These are phyloP conservation scores for Aptenodytes patagonicus DNA, from an alignment of 2,113 vertebrate species.

Conservation along the genomic window DNA sequence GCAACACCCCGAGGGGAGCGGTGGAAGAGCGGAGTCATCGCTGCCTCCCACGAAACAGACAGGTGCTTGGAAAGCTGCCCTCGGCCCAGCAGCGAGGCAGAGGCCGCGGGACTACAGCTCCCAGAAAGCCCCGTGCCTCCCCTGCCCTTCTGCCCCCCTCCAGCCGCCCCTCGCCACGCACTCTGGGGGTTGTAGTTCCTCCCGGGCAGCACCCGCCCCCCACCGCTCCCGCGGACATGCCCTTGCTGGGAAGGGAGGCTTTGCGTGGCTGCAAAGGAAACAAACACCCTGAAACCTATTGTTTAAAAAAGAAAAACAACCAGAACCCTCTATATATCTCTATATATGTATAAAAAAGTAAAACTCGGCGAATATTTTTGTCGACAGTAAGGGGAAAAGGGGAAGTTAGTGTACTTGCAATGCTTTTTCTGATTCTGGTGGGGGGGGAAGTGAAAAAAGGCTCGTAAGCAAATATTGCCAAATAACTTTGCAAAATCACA, in stretches of 20 bases:
- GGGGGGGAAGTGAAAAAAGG: background rate
- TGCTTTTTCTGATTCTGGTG: background rate
- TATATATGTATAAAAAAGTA: background rate
- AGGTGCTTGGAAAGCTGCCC: background rate
- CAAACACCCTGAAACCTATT: background rate
- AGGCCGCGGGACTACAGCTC: background rate
- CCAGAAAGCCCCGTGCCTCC: background rate
- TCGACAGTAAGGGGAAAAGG: background rate
- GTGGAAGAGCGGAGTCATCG: background rate
- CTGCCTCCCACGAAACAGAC: background rate
- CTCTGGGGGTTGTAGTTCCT: constrained; percentile 13
- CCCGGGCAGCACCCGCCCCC: accelerated
- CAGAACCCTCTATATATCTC: too few relatives aligned
- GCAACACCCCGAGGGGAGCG: background rate
- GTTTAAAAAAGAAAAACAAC: background rate
- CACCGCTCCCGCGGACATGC: accelerated
- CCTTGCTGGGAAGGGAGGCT: background rate
- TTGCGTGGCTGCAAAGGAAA: background rate
- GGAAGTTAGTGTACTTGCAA: background rate
- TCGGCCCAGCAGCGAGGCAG: too few relatives aligned
- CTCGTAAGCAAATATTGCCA: background rate
- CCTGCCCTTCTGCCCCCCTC: accelerated
- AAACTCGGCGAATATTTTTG: background rate
- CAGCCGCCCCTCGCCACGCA: accelerated
- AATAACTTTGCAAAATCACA: background rate